Percentiles rank a stretch among this genome's conserved stretches.
Evolutionary conservation across 2,888 invertebrate genomes (phyloP).

Genomic region (Amphimallon solstitiale): DNA sequence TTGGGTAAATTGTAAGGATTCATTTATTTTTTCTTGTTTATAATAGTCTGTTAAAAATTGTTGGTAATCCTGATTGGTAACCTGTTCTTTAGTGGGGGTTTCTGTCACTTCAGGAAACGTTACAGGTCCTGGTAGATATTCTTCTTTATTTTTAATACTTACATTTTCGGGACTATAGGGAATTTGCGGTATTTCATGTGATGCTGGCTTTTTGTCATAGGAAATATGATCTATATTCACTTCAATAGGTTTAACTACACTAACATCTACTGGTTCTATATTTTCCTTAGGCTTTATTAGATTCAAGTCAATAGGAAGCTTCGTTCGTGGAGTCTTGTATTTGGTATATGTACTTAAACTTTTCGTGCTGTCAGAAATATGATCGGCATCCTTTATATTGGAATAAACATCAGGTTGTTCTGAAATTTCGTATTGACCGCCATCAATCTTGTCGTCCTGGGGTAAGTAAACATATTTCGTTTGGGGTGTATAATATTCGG

Average conservation of each 20-base stretch:
- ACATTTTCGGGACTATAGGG: not conserved
- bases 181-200: not conserved
- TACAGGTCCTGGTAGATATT: conserved; percentile 9
- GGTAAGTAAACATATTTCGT: conserved; percentile 36
- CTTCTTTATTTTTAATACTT: not conserved
- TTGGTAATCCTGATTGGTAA: conserved; percentile 33
- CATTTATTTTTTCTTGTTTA: conserved; percentile 17
- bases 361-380: conserved; percentile 27
- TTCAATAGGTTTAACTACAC: conserved; percentile 42
- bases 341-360: conserved; percentile 17
- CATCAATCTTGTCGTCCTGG: conserved; percentile 23
- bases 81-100: not conserved
- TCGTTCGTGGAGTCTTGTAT: not conserved
- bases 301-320: conserved; percentile 33
- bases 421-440: conserved; percentile 7
- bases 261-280: conserved; percentile 33
- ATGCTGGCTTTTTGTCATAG: conserved; percentile 17
- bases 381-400: conserved; percentile 20
- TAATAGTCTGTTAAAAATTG: conserved; percentile 36
- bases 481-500: conserved; percentile 24
- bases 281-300: conserved; percentile 37
- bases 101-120: conserved; percentile 5
- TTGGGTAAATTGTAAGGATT: conserved; percentile 27
- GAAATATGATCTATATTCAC: conserved; percentile 37
- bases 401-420: conserved; percentile 10